Evolutionary conservation across 2,888 invertebrate genomes (phyloP), one percentile per base, ranked within the genome.

Genomic region (Amblyjoppa fuscipennis): DNA sequence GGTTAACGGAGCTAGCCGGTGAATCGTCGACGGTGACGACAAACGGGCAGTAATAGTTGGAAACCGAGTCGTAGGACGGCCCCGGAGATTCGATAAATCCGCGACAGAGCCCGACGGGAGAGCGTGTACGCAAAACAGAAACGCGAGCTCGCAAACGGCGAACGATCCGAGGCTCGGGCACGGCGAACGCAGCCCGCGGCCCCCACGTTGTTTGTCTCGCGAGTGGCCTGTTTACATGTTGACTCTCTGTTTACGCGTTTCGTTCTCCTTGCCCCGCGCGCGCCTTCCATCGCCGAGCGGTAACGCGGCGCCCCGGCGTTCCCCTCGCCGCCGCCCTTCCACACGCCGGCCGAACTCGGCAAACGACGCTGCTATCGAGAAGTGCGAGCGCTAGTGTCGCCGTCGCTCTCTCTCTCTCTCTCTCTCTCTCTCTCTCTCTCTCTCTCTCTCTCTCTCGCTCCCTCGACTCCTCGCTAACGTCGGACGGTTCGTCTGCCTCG

Each of bases 201-300:
- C 93, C 93, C 93, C 93, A 93, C 94, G 94, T 93, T 94, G 93
- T 94, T 94, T 94, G 94, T 94, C 93, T 93, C 93, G 93, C 93
- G 94, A 94, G 93, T 94, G 93, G 94, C 94, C 94, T 94, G 94
- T 94, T 94, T 94, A 94, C 94, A 94, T 94, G 94, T 94, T 93
- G 94, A 94, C 94, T 94, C 92, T 92, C 93, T 94, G 94, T 94
- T 94, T 94, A 94, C 93, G 93, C 94, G 93, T 93, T 94, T 93
- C 91, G 91, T 89, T 89, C 83, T 86, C 87, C 83, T 80, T 76
- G 74, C 75, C 73, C 56, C 45, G 59, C 41, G 51, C 71, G 70
- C 82, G 68, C 83, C 68, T 77, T 84, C 20, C 56, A 28, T 5
- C 61, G 28, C 59, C 41, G 61, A 34, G 61, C 74, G 28, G 49